These are phyloP conservation scores for Idris sp. DNA, from an alignment of 1,140 invertebrate genomes.

Conservation along the genomic window DNA sequence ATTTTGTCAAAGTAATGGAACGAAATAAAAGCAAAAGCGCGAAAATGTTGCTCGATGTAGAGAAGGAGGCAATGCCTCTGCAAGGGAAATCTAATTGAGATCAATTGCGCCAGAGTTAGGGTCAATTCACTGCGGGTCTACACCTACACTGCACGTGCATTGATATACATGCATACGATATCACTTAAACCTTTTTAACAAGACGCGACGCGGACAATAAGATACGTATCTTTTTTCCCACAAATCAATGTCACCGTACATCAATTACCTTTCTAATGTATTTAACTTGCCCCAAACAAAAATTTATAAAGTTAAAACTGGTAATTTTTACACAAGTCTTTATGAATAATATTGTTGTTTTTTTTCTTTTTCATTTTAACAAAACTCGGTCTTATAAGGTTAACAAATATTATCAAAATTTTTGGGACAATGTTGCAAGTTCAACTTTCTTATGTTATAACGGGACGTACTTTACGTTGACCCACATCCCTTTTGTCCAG, in stretches of 20 bases:
- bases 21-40: constrained; percentile 46
- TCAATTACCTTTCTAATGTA: too few species aligned
- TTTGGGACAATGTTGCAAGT: not conserved
- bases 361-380: too few species aligned
- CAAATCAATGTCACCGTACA: constrained; percentile 5
- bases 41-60: constrained; percentile 35
- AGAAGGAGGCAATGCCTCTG: constrained; percentile 36
- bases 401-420: not conserved
- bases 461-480: constrained; percentile 34
- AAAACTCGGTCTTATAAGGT: too few species aligned
- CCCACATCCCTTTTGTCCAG: constrained; percentile 43
- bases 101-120: constrained; percentile 64
- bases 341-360: too few species aligned
- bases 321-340: too few species aligned
- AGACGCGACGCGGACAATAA: constrained; percentile 28
- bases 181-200: constrained; percentile 44
- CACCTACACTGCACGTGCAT: constrained; percentile 42
- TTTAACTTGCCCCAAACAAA: too few species aligned
- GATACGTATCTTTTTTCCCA: constrained; percentile 21
- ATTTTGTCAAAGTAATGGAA: constrained; percentile 51
- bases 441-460: constrained; percentile 20
- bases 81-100: constrained; percentile 66
- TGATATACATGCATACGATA: constrained; percentile 38
- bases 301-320: too few species aligned
- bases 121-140: constrained; percentile 61